Evolutionary conservation across 2,797 vertebrate genomes (phyloP), one percentile per base, ranked within the genome.

Genomic region (Gallinago stenura): DNA sequence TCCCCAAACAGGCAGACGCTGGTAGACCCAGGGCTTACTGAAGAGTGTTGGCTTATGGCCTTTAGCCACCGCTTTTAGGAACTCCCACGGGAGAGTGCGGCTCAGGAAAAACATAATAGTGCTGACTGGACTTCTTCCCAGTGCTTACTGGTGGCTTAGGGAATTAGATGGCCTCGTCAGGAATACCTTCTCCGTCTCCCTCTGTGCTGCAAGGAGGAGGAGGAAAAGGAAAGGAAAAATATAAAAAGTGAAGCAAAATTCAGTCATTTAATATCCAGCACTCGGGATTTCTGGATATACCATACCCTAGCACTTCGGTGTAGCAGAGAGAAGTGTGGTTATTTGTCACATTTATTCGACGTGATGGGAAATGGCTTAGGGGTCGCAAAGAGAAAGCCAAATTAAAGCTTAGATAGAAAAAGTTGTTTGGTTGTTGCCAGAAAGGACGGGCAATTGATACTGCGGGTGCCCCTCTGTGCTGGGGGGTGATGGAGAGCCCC

Each of bases 21-120:
- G 5, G 2, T 11, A 30, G 58, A 10, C n/a, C 20, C 17, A 14
- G 33, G 1, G 1, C 19, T n/a, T n/a, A 9, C 39, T 31, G 39
- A 13, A 5, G 5, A 12, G 6, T n/a, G 28, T 41, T 72, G 39
- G 24, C 35, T 45, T 31, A 5, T 11, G 46, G 17, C 46, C 60
- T 71, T 66, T 5, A 45, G 33, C 58, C 39, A n/a, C 65, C 20
- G 70, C 31, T 66, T 16, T 41, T 22, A 31, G 53, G 30, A 65
- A 25, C 58, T 37, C 25, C 61, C 66, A 8, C 0, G 4, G 75
- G 39, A 50, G 53, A 39, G 39, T 3, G 3, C 24, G 43, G 60
- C 58, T 58, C 5, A 0, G 46, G 64, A 46, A 26, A 51, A 75
- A 41, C 12, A 7, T 4, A 15, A 2, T 9, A 17, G 13, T n/a